Conservation (phyloP, 2,113 vertebrate species). For the Malurus melanocephalus region DNA sequence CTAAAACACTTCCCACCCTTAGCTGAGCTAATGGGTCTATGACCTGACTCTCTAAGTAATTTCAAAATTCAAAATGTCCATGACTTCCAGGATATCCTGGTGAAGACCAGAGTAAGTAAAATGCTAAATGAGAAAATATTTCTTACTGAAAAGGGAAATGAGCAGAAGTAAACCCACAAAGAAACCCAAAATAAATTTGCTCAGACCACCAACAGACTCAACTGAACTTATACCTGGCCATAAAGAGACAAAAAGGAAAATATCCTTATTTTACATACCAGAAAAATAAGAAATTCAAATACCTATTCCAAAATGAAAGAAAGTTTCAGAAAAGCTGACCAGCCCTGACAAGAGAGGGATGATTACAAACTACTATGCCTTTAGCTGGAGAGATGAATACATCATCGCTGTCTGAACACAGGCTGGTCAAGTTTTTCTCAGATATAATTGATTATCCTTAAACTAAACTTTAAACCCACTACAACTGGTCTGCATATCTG, state of each 20-base stretch:
- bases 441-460: not conserved
- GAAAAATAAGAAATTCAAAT: not conserved
- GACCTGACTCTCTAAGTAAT: not conserved
- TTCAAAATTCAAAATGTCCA: not conserved
- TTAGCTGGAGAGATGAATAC: not conserved
- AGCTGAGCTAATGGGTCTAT: not conserved
- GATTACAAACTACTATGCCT: not conserved
- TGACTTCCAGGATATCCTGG: not conserved
- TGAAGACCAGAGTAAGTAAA: not conserved
- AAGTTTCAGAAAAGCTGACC: not conserved
- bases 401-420: not conserved
- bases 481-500: not conserved
- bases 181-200: not conserved
- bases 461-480: not conserved
- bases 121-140: not conserved
- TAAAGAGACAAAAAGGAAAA: not conserved
- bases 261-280: not conserved
- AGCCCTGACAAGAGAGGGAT: not conserved
- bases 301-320: not conserved
- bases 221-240: not conserved
- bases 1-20: rapidly evolving
- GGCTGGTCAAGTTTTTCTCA: not conserved
- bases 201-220: not conserved
- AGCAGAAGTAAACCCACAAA: not conserved
- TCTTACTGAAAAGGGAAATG: not conserved